Evolutionary conservation across 1,140 invertebrate species (phyloP).

Genomic region (Drosophila insularis): DNA sequence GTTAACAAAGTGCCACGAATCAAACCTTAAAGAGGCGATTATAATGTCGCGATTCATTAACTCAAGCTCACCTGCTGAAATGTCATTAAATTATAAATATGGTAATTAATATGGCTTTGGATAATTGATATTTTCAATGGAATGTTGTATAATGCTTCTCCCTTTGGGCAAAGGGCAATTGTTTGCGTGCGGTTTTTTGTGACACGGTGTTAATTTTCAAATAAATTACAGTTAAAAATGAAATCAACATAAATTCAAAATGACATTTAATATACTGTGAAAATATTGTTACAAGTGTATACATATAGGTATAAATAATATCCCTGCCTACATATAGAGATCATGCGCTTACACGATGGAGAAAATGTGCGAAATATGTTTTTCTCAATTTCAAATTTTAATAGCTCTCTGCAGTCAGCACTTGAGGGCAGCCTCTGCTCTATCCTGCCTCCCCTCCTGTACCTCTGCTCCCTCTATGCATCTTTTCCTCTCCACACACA

Average conservation of each 20-base stretch:
- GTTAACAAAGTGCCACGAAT: background rate
- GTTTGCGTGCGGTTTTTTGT: background rate
- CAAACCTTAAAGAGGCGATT: background rate
- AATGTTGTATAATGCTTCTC: background rate
- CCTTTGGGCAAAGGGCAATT: background rate
- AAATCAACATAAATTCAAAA: conserved; percentile 57
- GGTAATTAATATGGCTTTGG: conserved; percentile 1
- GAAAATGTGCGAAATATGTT: conserved; percentile 65
- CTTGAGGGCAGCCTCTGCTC: background rate
- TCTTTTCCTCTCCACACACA: background rate
- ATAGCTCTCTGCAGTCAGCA: conserved; percentile 39
- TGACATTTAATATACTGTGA: conserved; percentile 64
- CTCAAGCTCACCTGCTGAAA: background rate
- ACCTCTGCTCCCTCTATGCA: conserved; percentile 10
- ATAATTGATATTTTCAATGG: background rate
- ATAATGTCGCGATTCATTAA: background rate
- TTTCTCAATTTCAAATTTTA: conserved; percentile 65
- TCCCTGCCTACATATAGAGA: conserved; percentile 32
- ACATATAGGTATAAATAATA: background rate
- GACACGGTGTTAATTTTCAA: conserved; percentile 20
- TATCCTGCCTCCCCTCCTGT: background rate
- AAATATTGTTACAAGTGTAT: conserved; percentile 3
- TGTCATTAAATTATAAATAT: background rate
- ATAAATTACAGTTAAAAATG: conserved; percentile 25
- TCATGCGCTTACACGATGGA: conserved; percentile 42